Base-by-base conservation (phyloP, 2,888 invertebrate genomes). In the Trachelus troglodyta region DNA sequence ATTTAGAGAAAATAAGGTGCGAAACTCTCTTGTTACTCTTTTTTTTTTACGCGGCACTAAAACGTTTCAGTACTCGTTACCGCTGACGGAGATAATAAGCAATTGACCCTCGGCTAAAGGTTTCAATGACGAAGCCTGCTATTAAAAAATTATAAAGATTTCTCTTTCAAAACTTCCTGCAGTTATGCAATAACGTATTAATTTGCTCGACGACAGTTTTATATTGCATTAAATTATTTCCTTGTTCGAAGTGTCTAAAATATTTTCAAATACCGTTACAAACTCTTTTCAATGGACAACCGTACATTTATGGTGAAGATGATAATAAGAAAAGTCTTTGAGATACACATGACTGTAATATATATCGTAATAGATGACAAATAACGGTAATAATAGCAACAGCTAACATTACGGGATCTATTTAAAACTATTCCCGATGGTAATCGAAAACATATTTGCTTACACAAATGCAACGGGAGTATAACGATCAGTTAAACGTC, bases 31-130 rank as follows among this genome's bases (percentile, higher is more conserved):
- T 15, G 31, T 71, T 23, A 71, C 71, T 69, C 69, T 71, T 31
- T 31, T 31, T 81, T 84, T 82, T 81, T 81, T 80, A 74, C 35
- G 23, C 83, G 83, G 79, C 86, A 83, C 81, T 85, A 84, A 87
- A 86, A 85, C 80, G 81, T 79, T 83, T 82, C 83, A 84, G 85
- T 83, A 82, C 83, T 77, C 81, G 85, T 82, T 84, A 85, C 81
- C 82, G 83, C 81, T 79, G 84, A 78, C 81, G 83, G 87, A 88
- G 87, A 89, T 90, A 90, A 91, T 88, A 87, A 90, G 87, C 88
- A 90, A 90, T 91, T 91, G 90, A 90, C 89, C 90, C 89, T 88
- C 85, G 88, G 86, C 83, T 86, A 88, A 86, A 87, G 87, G 86
- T 86, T 87, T 85, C 87, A 89, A 86, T 87, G 85, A 85, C 79